These are phyloP conservation scores for Pogonomyrmex californicus DNA, from an alignment of 1,140 invertebrate species.

Conservation along the genomic window DNA sequence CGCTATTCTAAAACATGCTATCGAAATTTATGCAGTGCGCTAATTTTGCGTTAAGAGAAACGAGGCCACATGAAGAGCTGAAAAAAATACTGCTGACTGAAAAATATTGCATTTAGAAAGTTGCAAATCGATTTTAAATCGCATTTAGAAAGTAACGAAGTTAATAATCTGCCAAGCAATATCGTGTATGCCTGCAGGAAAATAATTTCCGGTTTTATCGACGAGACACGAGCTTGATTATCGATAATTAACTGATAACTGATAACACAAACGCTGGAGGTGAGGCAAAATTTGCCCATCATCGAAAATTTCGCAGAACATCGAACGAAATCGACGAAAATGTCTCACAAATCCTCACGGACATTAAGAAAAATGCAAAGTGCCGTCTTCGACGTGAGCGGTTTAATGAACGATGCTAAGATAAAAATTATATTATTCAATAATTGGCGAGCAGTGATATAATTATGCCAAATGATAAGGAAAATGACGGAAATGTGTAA, in stretches of 20 bases:
- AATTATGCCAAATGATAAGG: neutral
- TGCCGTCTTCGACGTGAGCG: neutral
- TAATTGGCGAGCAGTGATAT: neutral
- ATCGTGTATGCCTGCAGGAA: neutral
- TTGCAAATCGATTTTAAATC: constrained; percentile 1
- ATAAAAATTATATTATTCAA: neutral
- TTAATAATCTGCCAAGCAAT: neutral
- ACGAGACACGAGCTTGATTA: too few species aligned
- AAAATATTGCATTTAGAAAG: constrained; percentile 21
- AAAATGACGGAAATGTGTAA: neutral
- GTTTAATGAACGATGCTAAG: neutral
- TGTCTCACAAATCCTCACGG: neutral
- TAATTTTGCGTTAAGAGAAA: neutral
- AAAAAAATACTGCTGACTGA: neutral
- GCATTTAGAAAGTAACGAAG: constrained; percentile 9
- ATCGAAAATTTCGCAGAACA: neutral
- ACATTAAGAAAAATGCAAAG: neutral
- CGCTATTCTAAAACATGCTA: neutral
- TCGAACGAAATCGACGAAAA: too few species aligned
- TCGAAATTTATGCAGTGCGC: neutral
- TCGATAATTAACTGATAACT: neutral
- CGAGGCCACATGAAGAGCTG: neutral
- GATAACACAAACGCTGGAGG: neutral
- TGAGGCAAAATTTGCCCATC: neutral
- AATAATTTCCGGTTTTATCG: neutral